phyloP scores from a whole-genome alignment of 2,797 vertebrate species.

The Smutsia temminckii region DNA sequence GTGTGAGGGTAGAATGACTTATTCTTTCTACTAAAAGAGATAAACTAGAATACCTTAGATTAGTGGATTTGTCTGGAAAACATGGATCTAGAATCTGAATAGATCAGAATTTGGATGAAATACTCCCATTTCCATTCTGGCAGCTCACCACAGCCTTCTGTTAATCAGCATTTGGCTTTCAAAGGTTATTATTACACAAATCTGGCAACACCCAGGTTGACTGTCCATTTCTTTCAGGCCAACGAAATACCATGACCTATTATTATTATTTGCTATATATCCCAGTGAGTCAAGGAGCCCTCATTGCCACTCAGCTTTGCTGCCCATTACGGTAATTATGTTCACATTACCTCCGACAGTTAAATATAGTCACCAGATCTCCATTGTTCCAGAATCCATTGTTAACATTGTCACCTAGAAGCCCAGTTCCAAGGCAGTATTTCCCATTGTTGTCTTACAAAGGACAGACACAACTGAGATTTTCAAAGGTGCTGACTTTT shows the following conservation, averaged over 20 bases:
- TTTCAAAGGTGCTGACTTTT: background rate
- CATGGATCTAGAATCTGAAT: background rate
- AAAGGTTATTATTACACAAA: background rate
- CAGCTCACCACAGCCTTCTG: background rate
- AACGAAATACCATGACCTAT: background rate
- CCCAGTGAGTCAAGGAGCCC: background rate
- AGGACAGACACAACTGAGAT: background rate
- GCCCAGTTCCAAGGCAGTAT: background rate
- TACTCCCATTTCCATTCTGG: background rate
- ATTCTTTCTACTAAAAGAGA: background rate
- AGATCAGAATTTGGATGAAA: background rate
- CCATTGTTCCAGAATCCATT: background rate
- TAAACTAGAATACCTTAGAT: background rate
- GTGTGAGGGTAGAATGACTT: background rate
- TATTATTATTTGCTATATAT: background rate
- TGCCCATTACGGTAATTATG: background rate
- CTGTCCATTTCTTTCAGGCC: background rate
- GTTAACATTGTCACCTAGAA: background rate
- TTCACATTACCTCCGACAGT: background rate
- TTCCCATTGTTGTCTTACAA: background rate
- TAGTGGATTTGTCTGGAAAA: background rate
- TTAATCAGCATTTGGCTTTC: background rate
- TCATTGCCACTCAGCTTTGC: background rate
- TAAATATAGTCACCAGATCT: background rate
- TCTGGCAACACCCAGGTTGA: background rate